Conservation (phyloP, 2,797 vertebrate genomes). For the Rousettus madagascariensis region DNA sequence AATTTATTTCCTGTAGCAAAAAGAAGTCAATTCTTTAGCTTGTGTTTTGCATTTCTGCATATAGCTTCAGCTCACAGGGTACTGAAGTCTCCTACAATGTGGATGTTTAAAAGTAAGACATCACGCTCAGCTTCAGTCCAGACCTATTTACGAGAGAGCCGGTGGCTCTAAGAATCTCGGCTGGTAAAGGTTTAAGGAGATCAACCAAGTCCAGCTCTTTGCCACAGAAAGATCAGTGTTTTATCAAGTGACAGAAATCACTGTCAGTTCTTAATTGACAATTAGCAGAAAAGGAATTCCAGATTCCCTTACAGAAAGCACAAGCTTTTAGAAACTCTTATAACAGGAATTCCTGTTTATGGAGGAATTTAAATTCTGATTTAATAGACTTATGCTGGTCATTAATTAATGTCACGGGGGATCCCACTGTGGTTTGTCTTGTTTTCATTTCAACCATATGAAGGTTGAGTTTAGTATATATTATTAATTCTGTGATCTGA, state of each 20-base stretch:
- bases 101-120: not conserved
- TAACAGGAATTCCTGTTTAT: slow-evolving; percentile 34
- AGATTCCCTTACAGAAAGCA: not conserved
- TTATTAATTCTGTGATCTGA: slow-evolving; percentile 21
- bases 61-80: not conserved
- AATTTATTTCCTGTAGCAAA: not conserved
- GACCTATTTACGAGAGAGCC: not conserved
- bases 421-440: not conserved
- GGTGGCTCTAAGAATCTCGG: not conserved
- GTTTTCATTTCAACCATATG: slow-evolving; percentile 9
- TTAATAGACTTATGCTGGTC: slow-evolving; percentile 1
- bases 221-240: not conserved
- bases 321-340: slow-evolving; percentile 34
- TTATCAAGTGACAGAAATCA: slow-evolving; percentile 20
- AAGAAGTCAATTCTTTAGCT: not conserved
- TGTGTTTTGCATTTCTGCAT: not conserved
- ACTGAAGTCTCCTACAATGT: not conserved
- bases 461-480: not conserved
- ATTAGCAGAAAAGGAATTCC: slow-evolving; percentile 24
- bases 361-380: not conserved
- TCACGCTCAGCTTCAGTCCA: not conserved
- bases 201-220: not conserved
- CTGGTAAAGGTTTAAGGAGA: not conserved
- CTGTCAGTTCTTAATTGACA: slow-evolving; percentile 11
- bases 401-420: not conserved